Evolutionary conservation across 2,113 vertebrate species (phyloP).

Genomic region (Emydocephalus ijimae): DNA sequence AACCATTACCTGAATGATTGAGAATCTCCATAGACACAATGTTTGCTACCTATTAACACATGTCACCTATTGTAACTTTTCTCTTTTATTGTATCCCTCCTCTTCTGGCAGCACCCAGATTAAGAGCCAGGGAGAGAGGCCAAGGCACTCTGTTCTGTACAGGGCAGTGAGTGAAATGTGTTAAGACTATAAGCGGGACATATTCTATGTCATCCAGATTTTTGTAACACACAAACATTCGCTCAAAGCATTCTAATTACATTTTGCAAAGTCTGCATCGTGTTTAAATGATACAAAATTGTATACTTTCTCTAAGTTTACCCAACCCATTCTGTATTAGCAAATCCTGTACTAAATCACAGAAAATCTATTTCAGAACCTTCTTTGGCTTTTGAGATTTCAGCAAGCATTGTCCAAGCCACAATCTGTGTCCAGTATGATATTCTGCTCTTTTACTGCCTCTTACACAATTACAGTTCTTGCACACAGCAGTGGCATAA

Average conservation of each 20-base stretch:
- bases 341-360: not conserved
- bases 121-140: not conserved
- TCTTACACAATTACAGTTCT: not conserved
- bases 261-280: not conserved
- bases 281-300: not conserved
- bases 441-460: not conserved
- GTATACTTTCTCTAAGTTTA: not conserved
- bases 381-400: conserved; percentile 1
- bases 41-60: not conserved
- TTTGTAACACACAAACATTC: not conserved
- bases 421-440: not conserved
- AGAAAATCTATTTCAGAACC: not conserved
- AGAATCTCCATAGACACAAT: not conserved
- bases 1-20: not conserved
- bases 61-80: not conserved
- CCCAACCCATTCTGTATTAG: not conserved
- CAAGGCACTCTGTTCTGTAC: not conserved
- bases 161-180: not conserved
- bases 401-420: not conserved
- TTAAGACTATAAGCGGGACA: not conserved
- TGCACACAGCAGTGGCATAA: not conserved
- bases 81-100: not conserved
- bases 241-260: not conserved
- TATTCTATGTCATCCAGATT: not conserved
- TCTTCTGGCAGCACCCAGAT: not conserved